Conservation (phyloP, 2,888 invertebrate genomes). For the Apotomis capreana region DNA sequence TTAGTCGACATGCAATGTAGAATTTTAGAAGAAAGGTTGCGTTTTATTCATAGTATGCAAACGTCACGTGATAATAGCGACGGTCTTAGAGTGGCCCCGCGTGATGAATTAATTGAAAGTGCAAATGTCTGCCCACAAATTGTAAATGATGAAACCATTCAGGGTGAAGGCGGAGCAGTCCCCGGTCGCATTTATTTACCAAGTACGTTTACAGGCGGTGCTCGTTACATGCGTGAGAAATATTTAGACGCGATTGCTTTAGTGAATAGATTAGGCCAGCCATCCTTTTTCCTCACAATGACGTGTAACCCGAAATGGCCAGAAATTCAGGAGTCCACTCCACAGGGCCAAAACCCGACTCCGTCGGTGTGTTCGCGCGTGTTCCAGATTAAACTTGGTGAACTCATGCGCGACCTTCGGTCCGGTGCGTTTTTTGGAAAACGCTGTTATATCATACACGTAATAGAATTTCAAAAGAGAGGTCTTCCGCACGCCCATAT, state of each 20-base stretch:
- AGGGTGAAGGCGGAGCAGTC: background rate
- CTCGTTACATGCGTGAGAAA: background rate
- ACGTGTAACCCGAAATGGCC: slow-evolving; percentile 1
- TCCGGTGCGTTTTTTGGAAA: background rate
- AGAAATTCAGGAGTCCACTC: slow-evolving; percentile 9
- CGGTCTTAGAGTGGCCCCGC: background rate
- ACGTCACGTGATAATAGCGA: background rate
- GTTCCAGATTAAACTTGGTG: background rate
- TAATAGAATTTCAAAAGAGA: slow-evolving; percentile 11
- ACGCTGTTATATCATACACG: slow-evolving; percentile 1
- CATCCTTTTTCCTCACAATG: background rate
- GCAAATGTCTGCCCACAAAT: background rate
- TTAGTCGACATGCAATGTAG: background rate
- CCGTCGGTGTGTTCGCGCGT: background rate
- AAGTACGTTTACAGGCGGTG: background rate
- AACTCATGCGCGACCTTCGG: background rate
- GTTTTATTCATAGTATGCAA: background rate
- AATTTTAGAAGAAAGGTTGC: slow-evolving; percentile 3
- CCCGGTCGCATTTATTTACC: slow-evolving; percentile 12
- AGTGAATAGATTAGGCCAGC: background rate
- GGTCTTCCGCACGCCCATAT: slow-evolving; percentile 20
- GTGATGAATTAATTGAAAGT: background rate
- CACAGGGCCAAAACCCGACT: background rate
- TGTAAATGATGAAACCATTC: background rate
- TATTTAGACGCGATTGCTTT: slow-evolving; percentile 9